Base-by-base conservation (phyloP, 2,113 vertebrate species). In the Podocnemis expansa region DNA sequence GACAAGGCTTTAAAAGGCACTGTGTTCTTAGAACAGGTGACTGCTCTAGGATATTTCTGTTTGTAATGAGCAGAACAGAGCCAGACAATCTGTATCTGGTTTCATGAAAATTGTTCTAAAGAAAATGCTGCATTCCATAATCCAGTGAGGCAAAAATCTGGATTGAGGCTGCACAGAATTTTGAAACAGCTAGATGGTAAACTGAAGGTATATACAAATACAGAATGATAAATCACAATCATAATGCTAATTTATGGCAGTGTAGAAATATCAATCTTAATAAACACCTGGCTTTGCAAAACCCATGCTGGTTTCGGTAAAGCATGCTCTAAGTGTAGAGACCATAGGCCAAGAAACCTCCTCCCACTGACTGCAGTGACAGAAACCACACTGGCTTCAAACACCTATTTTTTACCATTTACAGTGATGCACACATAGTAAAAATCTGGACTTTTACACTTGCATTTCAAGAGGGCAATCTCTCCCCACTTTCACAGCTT, bases 1-100 rank as follows among this genome's bases (percentile, higher is more conserved):
- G 97, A 96, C 97, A 1, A 29, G 75, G 91, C 93, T 96, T 96
- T 97, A 97, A 98, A 97, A 0, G 5, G 88, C 93, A 97, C 96
- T 97, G 98, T 98, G 97, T 95, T 96, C 86, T 94, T 84, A 1
- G n/a, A 96, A 94, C 78, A 96, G 93, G 97, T 95, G 95, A 92
- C 92, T 54, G 54, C 87, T 91, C 3, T 0, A 93, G 82, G 88
- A 10, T 88, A 92, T 83, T 91, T 96, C 91, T 78, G 87, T 84
- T 96, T 96, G 95, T 88, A 95, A 94, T 43, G 94, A 97, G 90
- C 60, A 89, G 54, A 88, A 51, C 34, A 24, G 88, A 93, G 79
- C 52, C 75, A 90, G 82, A 90, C n/a, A 88, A 96, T 73, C 83
- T 88, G 34, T 92, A 93, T 93, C 55, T 91, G 88, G 47, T 47